Base-by-base conservation (phyloP, 30 jellyfish, hydroid and myxozoan genomes). In the Mastigias papua region DNA sequence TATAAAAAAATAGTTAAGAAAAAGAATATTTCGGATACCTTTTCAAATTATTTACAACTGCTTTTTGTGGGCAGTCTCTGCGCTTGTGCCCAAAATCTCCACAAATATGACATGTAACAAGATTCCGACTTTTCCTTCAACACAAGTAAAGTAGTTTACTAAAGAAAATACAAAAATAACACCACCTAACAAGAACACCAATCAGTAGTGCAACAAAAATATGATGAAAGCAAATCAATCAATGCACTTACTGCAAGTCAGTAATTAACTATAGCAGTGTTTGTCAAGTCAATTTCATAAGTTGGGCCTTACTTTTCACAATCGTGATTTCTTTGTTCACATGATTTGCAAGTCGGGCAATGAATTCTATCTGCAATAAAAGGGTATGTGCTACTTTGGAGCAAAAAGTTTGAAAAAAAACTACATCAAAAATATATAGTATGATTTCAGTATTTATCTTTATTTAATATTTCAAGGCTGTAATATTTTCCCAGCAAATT, bases 41-140 rank as follows among this genome's bases (percentile, higher is more conserved):
- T 77, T 77, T 63, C 74, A 63, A 25, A 63, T 26, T 27, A 15
- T 48, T 60, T 46, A 1, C 31, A 1, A 49, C 37, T 2, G 48
- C 46, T 37, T 46, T 73, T 20, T 54, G 34, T 10, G 97, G 97
- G 58, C 98, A 93, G 32, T 93, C 92, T 50, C 68, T 81, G 54
- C 98, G 87, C 48, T 93, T 93, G 29, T 93, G 98, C 0, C 95
- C 97, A 19, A n/a, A 34, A 34, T 87, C 95, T 30, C 95, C 97
- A 68, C 98, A 93, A 22, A 75, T 50, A 75, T 93, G 98, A 75
- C 98, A 93, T 5, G 88, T 31, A 30, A 72, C 31, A 42, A 48
- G 11, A 50, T 75, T 78, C 61, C 15, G 50, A 31, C 22, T 35
- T 64, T 48, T 86, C 58, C 90, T 86, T 5, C n/a, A 84, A 51